phyloP scores from a whole-genome alignment of 64 coral and sea anemone genomes.

The Hydrozoanthus tunicans region DNA sequence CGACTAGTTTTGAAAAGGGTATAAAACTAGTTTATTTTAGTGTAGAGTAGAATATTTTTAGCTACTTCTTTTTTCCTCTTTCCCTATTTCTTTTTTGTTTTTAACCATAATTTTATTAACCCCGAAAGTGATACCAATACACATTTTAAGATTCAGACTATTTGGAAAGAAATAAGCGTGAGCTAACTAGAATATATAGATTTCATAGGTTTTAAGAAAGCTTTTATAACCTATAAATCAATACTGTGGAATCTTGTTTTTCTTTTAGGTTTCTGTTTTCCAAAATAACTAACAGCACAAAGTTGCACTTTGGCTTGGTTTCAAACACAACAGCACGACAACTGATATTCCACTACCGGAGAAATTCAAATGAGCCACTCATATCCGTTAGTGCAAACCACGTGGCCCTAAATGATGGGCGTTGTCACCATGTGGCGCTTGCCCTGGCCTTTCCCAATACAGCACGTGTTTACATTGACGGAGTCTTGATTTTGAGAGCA shows the following conservation, averaged over 20 bases:
- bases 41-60: not conserved
- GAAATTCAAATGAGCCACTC: not conserved
- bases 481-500: not conserved
- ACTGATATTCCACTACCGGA: conserved; percentile 9
- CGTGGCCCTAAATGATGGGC: conserved; percentile 16
- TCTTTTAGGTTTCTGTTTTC: conserved; percentile 19
- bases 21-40: not conserved
- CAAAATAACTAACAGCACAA: conserved; percentile 25
- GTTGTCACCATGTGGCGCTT: conserved; percentile 34
- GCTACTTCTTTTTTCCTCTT: not conserved
- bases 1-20: not conserved
- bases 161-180: too few species aligned
- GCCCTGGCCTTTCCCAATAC: not conserved
- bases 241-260: too few species aligned
- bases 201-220: too few species aligned
- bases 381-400: not conserved
- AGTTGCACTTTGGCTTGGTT: conserved; percentile 12
- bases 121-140: not conserved
- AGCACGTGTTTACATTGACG: conserved; percentile 15
- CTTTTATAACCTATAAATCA: too few species aligned
- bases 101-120: not conserved
- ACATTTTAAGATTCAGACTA: not conserved
- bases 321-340: not conserved
- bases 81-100: not conserved
- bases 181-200: too few species aligned